Conservation (phyloP, 2,797 vertebrate genomes). For the Danio tinwini region DNA sequence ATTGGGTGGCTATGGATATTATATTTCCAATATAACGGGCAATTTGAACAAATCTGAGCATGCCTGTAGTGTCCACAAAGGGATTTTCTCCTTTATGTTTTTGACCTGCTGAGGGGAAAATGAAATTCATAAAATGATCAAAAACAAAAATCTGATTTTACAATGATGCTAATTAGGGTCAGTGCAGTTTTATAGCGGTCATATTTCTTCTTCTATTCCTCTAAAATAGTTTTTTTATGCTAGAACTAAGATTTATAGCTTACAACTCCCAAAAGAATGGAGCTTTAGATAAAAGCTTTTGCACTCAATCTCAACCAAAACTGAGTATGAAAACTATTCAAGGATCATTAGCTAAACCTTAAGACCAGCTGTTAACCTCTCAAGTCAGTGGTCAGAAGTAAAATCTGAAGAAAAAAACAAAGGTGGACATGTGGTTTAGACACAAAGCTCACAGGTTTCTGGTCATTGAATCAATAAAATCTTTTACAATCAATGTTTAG, state of each 20-base stretch:
- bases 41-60: conserved; percentile 53
- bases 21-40: not conserved
- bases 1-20: not conserved
- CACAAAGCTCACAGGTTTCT: not conserved
- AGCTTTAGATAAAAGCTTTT: conserved; percentile 53
- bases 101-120: conserved; percentile 64
- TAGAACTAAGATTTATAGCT: conserved; percentile 65
- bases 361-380: conserved; percentile 9
- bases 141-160: conserved; percentile 68
- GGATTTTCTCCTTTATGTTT: conserved; percentile 67
- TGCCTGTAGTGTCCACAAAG: conserved; percentile 70
- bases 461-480: not conserved
- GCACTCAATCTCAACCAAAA: conserved; percentile 49
- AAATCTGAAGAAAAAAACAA: not conserved
- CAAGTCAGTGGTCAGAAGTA: not conserved
- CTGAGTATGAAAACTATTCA: conserved; percentile 51
- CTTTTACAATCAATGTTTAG: not conserved
- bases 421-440: conserved; percentile 15
- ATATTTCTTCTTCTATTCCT: conserved; percentile 59
- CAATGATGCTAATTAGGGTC: conserved; percentile 67
- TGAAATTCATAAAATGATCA: conserved; percentile 66
- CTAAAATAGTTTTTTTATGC: conserved; percentile 55
- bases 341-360: conserved; percentile 49
- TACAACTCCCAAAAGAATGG: conserved; percentile 58
- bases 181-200: conserved; percentile 63